Evolutionary conservation across 2,888 invertebrate genomes (phyloP), one percentile per base, ranked within the genome.

Genomic region (Diabrotica balteata): DNA sequence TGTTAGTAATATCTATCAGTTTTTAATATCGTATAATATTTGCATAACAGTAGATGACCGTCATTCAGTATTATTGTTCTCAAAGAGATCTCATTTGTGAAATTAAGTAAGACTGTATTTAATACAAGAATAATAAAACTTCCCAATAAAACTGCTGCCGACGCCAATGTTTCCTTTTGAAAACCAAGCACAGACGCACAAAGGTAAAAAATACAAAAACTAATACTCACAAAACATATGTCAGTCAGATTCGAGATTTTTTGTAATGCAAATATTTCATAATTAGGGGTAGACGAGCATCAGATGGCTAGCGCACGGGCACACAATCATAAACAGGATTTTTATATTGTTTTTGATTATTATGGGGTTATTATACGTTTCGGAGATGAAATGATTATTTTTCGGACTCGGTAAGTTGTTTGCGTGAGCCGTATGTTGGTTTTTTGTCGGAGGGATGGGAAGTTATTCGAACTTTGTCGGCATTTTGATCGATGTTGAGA

Each of bases 301-400:
- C 55, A 57, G 43, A 9, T 57, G 55, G 55, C 11, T 43, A 10
- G 55, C 55, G 55, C 47, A 17, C 11, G 9, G 44, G 55, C 55
- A 57, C 55, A 45, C 44, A 44, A 4, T 32, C 45, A 44, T 17
- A 6, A 57, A 45, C 8, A 17, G 6, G 55, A 57, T 57, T 43
- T 44, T 45, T 45, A 57, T 57, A 57, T 57, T 57, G 55, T 57
- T 57, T 57, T 45, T 43, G 45, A 57, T 57, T 57, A 55, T 55
- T 55, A 57, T 17, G 17, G 55, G 47, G 55, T 57, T 57, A 57
- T 57, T 57, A 57, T 57, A 45, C 45, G n/a, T 57, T 57, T 57
- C 55, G 45, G 45, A 57, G 45, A 45, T 45, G 7, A 53, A 54
- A 54, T 43, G 54, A 54, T 54, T 54, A 54, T 54, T 54, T 45